Percentiles rank a stretch among this genome's conserved stretches.
Conservation (phyloP, 2,797 vertebrate species). For the Naso thynnoides region DNA sequence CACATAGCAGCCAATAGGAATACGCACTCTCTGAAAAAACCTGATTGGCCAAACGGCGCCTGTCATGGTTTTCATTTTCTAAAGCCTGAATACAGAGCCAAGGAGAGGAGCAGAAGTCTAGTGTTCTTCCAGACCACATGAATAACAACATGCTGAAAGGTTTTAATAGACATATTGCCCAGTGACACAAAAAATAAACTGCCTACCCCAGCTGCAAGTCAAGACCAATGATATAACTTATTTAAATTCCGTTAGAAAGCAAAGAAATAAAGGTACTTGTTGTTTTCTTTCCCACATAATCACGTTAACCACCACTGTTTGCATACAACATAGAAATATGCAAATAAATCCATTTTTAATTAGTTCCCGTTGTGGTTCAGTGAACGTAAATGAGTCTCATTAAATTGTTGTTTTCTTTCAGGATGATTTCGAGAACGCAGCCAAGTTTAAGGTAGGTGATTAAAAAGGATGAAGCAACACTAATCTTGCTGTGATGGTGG, state of each 20-base stretch:
- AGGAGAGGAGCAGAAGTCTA: too few species aligned
- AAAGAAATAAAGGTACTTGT: not conserved
- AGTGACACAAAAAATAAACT: too few species aligned
- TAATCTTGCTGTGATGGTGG: not conserved
- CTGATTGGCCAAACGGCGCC: too few species aligned
- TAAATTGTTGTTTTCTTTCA: slow-evolving; percentile 66
- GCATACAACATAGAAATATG: not conserved
- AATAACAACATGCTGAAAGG: too few species aligned
- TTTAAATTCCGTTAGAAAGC: not conserved
- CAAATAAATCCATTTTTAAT: not conserved
- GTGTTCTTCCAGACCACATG: too few species aligned
- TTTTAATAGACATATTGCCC: too few species aligned
- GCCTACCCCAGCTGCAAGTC: too few species aligned
- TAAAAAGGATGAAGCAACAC: not conserved
- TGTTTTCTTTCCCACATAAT: not conserved
- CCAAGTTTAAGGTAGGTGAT: slow-evolving; percentile 88
- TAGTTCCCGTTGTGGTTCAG: not conserved
- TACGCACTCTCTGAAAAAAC: too few species aligned
- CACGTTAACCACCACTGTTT: not conserved
- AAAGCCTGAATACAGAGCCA: too few species aligned
- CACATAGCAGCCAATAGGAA: too few species aligned
- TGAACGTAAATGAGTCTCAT: slow-evolving; percentile 3
- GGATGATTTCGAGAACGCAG: slow-evolving; percentile 84
- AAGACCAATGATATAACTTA: not conserved
- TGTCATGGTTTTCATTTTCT: too few species aligned